Base-by-base conservation (phyloP, 2,888 invertebrate genomes). In the Epsilonema sp. region DNA sequence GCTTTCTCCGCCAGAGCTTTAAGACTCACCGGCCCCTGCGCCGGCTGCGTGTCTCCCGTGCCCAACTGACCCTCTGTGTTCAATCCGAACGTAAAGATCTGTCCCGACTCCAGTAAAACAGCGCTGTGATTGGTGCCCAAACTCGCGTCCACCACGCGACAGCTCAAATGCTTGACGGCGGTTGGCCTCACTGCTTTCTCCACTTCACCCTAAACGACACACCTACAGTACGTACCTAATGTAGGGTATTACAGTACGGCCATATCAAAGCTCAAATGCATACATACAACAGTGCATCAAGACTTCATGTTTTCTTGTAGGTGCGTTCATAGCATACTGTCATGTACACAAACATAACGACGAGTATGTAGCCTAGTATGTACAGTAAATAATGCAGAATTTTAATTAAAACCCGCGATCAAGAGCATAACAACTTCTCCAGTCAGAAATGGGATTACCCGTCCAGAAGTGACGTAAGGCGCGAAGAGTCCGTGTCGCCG, bases 1-100 rank as follows among this genome's bases (percentile, higher is more conserved):
- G 59, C 57, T 51, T 65, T 65, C 26, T 66, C 65, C 3, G 58
- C 53, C 55, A 73, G 62, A 1, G 63, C 54, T 54, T 69, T 70
- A 23, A 73, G 70, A 11, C 68, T 62, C 2, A 65, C 59, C 3
- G 71, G 70, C 16, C 63, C 63, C 22, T 57, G 58, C 26, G 62
- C 57, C 16, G 62, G 57, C 48, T 67, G 66, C 13, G 62, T 58
- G 52, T 69, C 66, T 2, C 69, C 72, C 36, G 64, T 67, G 19
- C 78, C 78, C 1, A 77, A 68, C 58, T 79, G 78, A 2, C 75
- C 76, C 45, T 75, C 73, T 1, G 65, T 61, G 61, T 78, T 78
- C n/a, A 72, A 66, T 0, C 79, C 79, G 64, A 78, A 73, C 2
- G 77, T 75, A 49, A 75, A 70, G 11, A 78, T 72, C 56, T 74